Evolutionary conservation across 2,113 vertebrate genomes (phyloP).

Genomic region (Gadus chalcogrammus): DNA sequence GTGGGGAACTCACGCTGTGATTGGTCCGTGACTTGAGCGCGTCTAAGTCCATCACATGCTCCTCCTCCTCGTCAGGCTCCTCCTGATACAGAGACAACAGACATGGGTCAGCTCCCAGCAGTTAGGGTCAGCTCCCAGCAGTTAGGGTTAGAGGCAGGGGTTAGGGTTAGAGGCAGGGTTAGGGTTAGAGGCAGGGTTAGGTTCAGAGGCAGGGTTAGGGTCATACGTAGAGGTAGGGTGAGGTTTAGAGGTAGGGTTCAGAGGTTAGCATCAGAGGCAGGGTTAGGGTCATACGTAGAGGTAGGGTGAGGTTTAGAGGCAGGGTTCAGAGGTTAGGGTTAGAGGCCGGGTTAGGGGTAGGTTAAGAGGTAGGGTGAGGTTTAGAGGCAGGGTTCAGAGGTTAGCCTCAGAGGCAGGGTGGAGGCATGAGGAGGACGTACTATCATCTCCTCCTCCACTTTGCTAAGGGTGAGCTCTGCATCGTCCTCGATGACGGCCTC

Average conservation of each 20-base stretch:
- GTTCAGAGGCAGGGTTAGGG: background rate
- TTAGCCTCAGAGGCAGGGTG: background rate
- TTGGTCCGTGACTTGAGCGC: slow-evolving; percentile 81
- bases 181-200: background rate
- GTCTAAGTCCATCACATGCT: slow-evolving; percentile 85
- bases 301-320: no score
- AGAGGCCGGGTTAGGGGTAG: no score
- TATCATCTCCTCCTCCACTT: slow-evolving; percentile 7
- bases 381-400: no score
- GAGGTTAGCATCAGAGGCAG: background rate
- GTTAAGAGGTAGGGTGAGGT: no score
- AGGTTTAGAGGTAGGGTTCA: background rate
- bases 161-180: background rate
- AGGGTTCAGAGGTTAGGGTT: no score
- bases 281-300: background rate
- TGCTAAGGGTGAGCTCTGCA: background rate
- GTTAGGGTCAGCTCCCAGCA: background rate
- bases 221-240: no score
- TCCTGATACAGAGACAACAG: slow-evolving; percentile 67
- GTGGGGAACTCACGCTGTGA: slow-evolving; percentile 67
- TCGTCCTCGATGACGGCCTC: background rate
- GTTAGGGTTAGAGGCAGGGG: background rate
- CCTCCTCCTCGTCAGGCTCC: slow-evolving; percentile 89
- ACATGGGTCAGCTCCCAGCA: no score
- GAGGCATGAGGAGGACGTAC: background rate